Percentiles rank a stretch among this genome's conserved stretches.
Conservation (phyloP, 2,888 invertebrate genomes). For the Torymus tubicola region DNA sequence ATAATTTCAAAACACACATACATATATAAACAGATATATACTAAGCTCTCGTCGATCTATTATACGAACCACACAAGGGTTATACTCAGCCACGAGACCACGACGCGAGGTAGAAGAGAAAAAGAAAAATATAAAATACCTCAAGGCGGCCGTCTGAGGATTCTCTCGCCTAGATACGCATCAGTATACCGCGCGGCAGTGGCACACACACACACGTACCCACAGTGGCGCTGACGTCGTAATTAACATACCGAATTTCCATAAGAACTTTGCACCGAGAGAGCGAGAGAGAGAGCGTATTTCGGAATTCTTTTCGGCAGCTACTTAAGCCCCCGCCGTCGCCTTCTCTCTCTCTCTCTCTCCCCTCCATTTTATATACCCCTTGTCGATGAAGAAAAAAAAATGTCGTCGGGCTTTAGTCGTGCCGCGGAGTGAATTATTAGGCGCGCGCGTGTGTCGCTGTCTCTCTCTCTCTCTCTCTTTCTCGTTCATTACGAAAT, state of each 20-base stretch:
- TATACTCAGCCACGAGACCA: too few relatives aligned
- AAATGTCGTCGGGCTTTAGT: conserved; percentile 17
- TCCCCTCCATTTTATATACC: conserved; percentile 2
- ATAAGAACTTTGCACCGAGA: neutral
- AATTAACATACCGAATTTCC: conserved; percentile 43
- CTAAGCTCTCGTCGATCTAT: too few relatives aligned
- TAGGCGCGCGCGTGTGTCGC: conserved; percentile 57
- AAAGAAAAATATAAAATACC: too few relatives aligned
- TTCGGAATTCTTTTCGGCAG: conserved; percentile 8
- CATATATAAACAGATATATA: too few relatives aligned
- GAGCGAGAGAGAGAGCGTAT: neutral
- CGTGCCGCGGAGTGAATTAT: conserved; percentile 47
- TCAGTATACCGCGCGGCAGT: neutral
- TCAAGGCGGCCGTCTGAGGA: too few relatives aligned
- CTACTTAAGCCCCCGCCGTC: neutral
- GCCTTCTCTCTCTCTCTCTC: too few relatives aligned
- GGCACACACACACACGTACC: neutral
- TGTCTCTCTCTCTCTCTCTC: conserved; percentile 31
- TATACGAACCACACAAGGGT: too few relatives aligned
- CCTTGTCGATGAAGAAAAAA: neutral
- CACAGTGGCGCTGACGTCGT: conserved; percentile 23
- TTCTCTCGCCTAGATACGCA: neutral
- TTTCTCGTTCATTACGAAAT: conserved; percentile 56
- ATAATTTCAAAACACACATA: too few relatives aligned
- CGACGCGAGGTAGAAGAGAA: too few relatives aligned